phyloP scores from a whole-genome alignment of 2,797 vertebrate genomes.

The Tamandua tetradactyla region DNA sequence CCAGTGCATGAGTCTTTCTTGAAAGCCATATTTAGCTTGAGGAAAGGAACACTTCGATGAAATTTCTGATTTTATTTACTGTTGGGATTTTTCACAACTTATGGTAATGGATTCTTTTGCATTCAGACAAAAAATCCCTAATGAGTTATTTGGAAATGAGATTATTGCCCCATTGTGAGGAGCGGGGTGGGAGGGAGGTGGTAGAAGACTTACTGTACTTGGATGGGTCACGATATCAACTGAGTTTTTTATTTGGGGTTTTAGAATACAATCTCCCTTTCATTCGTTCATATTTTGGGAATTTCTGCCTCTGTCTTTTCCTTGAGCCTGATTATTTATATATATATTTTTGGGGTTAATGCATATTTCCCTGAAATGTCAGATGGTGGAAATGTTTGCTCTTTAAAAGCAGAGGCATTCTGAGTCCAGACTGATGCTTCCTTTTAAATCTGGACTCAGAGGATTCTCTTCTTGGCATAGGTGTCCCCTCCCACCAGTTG shows the following conservation, averaged over 20 bases:
- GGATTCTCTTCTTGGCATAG: neutral
- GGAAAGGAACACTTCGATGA: constrained; percentile 9
- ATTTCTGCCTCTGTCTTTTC: neutral
- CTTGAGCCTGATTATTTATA: neutral
- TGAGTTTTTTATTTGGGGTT: neutral
- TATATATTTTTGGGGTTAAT: neutral
- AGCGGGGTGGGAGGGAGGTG: neutral
- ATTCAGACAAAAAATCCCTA: neutral
- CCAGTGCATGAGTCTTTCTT: neutral
- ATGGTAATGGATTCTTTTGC: neutral
- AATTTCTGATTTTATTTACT: constrained; percentile 42
- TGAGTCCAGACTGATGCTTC: neutral
- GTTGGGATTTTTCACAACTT: neutral
- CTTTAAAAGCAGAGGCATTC: neutral
- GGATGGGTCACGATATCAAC: neutral
- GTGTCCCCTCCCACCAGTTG: neutral
- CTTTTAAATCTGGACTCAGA: neutral
- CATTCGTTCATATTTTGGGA: neutral
- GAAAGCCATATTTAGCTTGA: constrained; percentile 19
- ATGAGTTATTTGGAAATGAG: neutral
- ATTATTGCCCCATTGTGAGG: neutral
- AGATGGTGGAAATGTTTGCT: neutral
- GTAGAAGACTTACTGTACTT: neutral
- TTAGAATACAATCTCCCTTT: neutral
- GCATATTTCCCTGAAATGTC: neutral